Conservation (phyloP, 2,797 vertebrate genomes). For the Mormyrus hasselquistii region DNA sequence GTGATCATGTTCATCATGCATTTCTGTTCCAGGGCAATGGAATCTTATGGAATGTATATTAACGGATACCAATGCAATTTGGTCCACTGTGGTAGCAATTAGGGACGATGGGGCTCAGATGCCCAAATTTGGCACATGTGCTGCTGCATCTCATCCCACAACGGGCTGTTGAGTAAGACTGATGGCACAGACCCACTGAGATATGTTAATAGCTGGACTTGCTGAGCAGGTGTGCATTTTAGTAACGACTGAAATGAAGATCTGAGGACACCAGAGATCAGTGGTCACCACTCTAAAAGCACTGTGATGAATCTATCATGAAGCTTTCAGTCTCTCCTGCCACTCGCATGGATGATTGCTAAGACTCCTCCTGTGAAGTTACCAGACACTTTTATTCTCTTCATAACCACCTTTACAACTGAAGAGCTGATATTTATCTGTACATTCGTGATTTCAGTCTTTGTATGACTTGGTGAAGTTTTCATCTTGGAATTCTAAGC, state of each 20-base stretch:
- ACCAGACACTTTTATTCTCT: neutral
- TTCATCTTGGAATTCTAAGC: neutral
- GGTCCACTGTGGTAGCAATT: conserved; percentile 33
- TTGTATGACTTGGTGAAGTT: neutral
- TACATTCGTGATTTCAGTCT: neutral
- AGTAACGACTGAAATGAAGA: neutral
- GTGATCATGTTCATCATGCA: neutral
- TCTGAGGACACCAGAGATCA: neutral
- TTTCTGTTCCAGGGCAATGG: neutral
- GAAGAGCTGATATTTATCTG: neutral
- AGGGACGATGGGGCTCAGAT: conserved; percentile 21
- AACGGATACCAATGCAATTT: conserved; percentile 40
- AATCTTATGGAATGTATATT: conserved; percentile 11
- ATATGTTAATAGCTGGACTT: conserved; percentile 18
- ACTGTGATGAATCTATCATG: conserved; percentile 3
- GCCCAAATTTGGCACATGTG: neutral
- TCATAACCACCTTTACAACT: neutral
- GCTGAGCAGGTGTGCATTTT: conserved; percentile 24
- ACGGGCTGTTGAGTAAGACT: neutral
- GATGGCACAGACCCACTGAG: conserved; percentile 8
- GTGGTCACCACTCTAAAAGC: neutral
- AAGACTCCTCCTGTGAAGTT: conserved; percentile 25
- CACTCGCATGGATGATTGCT: conserved; percentile 14
- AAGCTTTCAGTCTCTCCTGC: conserved; percentile 18
- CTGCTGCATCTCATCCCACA: conserved; percentile 31